Percentiles rank a stretch among this genome's conserved stretches.
phyloP scores from a whole-genome alignment of 2,888 invertebrate genomes.

The Hemithea aestivaria region DNA sequence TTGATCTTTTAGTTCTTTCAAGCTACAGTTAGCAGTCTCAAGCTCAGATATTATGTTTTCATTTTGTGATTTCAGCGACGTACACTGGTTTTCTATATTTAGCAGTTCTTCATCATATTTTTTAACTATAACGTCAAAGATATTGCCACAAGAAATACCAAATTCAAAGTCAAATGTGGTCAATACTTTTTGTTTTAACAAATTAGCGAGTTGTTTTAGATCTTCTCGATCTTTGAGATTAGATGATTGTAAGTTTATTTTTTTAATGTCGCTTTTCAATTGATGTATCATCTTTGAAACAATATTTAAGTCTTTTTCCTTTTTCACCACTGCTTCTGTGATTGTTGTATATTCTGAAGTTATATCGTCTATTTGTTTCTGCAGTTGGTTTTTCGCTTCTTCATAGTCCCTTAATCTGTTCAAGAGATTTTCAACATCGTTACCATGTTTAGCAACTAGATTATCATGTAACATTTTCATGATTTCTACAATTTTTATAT shows the following conservation, averaged over 20 bases:
- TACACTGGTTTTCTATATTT: conserved; percentile 26
- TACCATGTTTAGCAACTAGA: conserved; percentile 49
- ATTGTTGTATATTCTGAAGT: conserved; percentile 35
- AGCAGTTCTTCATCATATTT: conserved; percentile 41
- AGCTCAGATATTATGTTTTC: conserved; percentile 41
- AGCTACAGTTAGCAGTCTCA: conserved; percentile 40
- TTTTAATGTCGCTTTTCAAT: conserved; percentile 40
- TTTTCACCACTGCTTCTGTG: conserved; percentile 41
- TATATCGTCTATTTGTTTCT: conserved; percentile 37
- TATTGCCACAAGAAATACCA: conserved; percentile 34
- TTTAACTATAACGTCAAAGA: conserved; percentile 45
- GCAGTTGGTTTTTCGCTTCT: conserved; percentile 41
- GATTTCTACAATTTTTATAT: conserved; percentile 56
- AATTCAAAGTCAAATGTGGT: conserved; percentile 49
- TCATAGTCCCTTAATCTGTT: conserved; percentile 58
- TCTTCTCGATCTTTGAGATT: conserved; percentile 15
- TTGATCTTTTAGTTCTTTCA: conserved; percentile 44
- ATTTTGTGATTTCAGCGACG: conserved; percentile 34
- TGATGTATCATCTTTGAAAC: conserved; percentile 36
- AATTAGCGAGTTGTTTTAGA: conserved; percentile 30
- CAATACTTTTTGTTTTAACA: conserved; percentile 50
- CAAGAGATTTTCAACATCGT: conserved; percentile 57
- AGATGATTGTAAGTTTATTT: conserved; percentile 31
- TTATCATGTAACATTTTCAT: conserved; percentile 59
- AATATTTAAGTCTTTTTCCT: conserved; percentile 34